Evolutionary conservation across 2,113 vertebrate species (phyloP), one percentile per base, ranked within the genome.

Genomic region (Reinhardtius hippoglossoides): DNA sequence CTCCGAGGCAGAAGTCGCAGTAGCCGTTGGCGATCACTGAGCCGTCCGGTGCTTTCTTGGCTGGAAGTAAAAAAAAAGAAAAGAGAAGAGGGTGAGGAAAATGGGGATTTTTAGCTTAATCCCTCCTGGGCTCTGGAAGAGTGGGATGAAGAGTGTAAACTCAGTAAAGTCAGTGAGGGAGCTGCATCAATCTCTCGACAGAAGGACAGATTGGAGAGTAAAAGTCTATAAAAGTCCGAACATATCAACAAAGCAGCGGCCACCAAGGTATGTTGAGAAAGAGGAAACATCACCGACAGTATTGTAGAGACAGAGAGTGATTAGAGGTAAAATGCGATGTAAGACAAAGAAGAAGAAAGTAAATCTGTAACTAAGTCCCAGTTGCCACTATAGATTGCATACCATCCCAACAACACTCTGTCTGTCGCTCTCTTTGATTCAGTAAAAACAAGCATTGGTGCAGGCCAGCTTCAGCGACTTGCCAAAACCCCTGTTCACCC

Each of bases 1-100:
- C 97, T 31, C 97, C 97, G 54, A 98, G 94, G 86, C 97, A 98
- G 94, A 98, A 98, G 93, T 98, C 97, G 76, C 97, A 98, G 94
- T 97, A 98, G 82, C 96, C 96, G 12, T 97, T 98, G 78, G 96
- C 96, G 81, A 98, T 97, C 88, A 97, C 96, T 1, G 96, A 96
- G 74, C 97, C 97, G 0, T 98, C 96, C 9, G 96, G 92, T 0
- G 96, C 96, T 94, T 98, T 97, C 93, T 97, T 97, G 91, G 96
- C 96, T 97, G 93, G 10, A 58, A 54, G 70, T 7, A 15, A 14
- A 23, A 21, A 21, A 2, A 27, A 57, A 60, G 66, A 64, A 68
- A 67, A 60, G 46, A 69, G 16, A 72, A 73, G 55, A 2, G 35
- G 21, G 24, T 73, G 31, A 87, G 72, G 9, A 74, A 65, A 42